Percentiles rank a stretch among this genome's conserved stretches.
These are phyloP conservation scores for Bujurquina vittata DNA, from an alignment of 2,113 vertebrate species.

Conservation along the genomic window DNA sequence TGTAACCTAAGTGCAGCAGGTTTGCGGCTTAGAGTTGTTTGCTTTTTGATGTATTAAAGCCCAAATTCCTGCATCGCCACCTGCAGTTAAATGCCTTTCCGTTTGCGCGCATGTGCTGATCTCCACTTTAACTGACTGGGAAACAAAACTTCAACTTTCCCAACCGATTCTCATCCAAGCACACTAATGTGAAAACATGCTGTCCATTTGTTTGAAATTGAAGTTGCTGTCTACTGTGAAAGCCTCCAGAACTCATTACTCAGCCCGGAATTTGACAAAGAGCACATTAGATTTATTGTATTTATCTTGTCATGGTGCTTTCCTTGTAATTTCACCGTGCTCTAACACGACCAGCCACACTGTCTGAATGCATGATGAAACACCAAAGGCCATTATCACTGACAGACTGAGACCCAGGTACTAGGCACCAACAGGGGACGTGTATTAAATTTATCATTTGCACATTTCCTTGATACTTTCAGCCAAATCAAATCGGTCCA, in stretches of 20 bases:
- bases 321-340: slow-evolving; percentile 28
- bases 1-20: slow-evolving; percentile 24
- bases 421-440: not conserved
- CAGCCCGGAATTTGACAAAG: slow-evolving; percentile 45
- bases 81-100: not conserved
- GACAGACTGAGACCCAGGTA: slow-evolving; percentile 29
- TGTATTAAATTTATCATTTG: slow-evolving; percentile 23
- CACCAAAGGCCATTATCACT: slow-evolving; percentile 10
- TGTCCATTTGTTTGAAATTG: slow-evolving; percentile 50
- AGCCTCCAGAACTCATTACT: slow-evolving; percentile 51
- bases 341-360: slow-evolving; percentile 24
- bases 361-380: slow-evolving; percentile 42
- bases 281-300: slow-evolving; percentile 45
- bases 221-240: slow-evolving; percentile 46
- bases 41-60: not conserved
- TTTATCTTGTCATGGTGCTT: slow-evolving; percentile 46
- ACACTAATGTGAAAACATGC: slow-evolving; percentile 43
- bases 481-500: slow-evolving; percentile 27
- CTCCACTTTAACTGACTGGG: not conserved
- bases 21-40: not conserved
- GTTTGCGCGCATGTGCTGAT: slow-evolving; percentile 3
- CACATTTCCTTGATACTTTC: slow-evolving; percentile 25
- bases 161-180: not conserved
- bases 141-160: slow-evolving; percentile 23
- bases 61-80: not conserved